Evolutionary conservation across 2,888 invertebrate species (phyloP).

Genomic region (Embidobia sp.): DNA sequence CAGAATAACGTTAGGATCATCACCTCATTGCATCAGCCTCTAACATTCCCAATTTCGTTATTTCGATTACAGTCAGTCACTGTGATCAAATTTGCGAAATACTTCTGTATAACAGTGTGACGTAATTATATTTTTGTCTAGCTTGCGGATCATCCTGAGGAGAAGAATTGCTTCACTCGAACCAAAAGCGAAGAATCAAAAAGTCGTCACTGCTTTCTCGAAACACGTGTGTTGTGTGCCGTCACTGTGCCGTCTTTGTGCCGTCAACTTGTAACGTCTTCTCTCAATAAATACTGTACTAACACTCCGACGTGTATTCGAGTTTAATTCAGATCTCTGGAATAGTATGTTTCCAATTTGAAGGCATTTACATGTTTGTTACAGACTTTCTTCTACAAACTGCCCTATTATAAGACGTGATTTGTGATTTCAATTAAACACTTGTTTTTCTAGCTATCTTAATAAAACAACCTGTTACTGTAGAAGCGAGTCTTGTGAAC

Average conservation of each 20-base stretch:
- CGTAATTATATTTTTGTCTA: slow-evolving; percentile 47
- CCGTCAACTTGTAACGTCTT: slow-evolving; percentile 25
- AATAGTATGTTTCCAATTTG: no score
- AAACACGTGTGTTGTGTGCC: slow-evolving; percentile 21
- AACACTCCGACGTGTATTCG: neutral
- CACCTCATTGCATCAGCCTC: slow-evolving; percentile 20
- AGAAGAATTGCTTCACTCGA: slow-evolving; percentile 22
- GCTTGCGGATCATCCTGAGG: slow-evolving; percentile 47
- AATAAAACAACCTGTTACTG: no score
- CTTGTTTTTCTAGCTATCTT: no score
- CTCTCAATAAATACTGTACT: slow-evolving; percentile 13
- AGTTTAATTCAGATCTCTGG: neutral
- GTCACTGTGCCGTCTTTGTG: slow-evolving; percentile 32
- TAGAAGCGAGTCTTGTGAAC: no score
- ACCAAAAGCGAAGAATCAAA: neutral
- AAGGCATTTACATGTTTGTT: no score
- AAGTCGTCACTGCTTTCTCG: slow-evolving; percentile 6
- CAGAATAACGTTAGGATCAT: slow-evolving; percentile 35
- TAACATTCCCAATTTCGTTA: slow-evolving; percentile 36
- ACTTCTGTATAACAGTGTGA: slow-evolving; percentile 37
- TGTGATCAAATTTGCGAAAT: slow-evolving; percentile 31
- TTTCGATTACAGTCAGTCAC: slow-evolving; percentile 31
- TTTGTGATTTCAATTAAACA: no score
- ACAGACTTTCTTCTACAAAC: no score
- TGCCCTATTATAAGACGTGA: no score